Conservation (phyloP, 2,888 invertebrate species). For the Xylota sylvarum region DNA sequence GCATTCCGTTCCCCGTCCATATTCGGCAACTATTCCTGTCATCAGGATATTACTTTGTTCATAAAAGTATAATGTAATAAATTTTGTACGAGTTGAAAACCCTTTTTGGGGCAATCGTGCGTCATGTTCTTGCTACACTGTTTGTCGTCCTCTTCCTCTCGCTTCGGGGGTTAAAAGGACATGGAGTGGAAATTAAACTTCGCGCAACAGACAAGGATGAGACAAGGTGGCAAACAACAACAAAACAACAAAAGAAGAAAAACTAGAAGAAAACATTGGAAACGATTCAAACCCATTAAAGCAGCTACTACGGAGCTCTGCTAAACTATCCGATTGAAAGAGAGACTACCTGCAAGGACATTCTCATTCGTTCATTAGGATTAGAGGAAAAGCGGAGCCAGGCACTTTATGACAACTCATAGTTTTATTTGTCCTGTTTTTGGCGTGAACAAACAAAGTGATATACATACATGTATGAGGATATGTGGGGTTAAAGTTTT, state of each 20-base stretch:
- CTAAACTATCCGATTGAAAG: constrained; percentile 15
- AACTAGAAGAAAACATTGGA: constrained; percentile 43
- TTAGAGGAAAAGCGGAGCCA: constrained; percentile 38
- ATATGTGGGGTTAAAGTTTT: constrained; percentile 42
- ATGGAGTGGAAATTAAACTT: constrained; percentile 65
- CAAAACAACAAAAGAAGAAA: background rate
- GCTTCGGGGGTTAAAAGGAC: background rate
- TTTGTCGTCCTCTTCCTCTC: constrained; percentile 27
- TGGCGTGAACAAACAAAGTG: constrained; percentile 46
- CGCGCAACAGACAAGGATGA: constrained; percentile 23
- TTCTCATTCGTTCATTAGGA: constrained; percentile 63
- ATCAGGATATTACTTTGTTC: constrained; percentile 71
- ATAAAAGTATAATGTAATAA: constrained; percentile 71
- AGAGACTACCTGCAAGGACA: constrained; percentile 47
- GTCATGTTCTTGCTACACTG: constrained; percentile 30
- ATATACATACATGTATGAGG: constrained; percentile 9
- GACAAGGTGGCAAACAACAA: background rate
- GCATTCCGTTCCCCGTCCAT: background rate
- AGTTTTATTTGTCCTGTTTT: constrained; percentile 58
- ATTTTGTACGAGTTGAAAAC: constrained; percentile 62
- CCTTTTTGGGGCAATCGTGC: constrained; percentile 74
- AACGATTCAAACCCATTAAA: constrained; percentile 53
- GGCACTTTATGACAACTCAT: constrained; percentile 65
- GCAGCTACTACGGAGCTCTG: constrained; percentile 13
- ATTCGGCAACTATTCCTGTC: constrained; percentile 57